Evolutionary conservation across 2,113 vertebrate genomes (phyloP).

Genomic region (Acrocephalus arundinaceus): DNA sequence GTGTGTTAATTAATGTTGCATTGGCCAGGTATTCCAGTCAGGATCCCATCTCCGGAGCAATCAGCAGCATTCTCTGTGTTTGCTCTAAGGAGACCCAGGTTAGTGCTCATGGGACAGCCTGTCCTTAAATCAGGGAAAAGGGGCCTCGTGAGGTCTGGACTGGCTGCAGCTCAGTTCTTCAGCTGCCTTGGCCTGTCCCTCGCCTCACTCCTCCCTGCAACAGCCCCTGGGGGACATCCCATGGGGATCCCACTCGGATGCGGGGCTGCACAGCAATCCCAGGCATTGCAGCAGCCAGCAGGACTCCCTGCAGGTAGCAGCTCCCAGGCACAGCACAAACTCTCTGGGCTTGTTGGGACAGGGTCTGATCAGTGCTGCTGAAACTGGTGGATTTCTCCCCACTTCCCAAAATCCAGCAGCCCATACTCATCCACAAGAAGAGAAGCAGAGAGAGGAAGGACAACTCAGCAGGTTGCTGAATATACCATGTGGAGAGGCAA

Average conservation of each 20-base stretch:
- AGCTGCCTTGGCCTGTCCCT: neutral
- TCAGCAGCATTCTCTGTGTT: neutral
- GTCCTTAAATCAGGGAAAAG: neutral
- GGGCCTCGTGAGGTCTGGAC: accelerated
- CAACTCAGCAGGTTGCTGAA: neutral
- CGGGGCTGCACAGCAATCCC: neutral
- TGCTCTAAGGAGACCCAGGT: neutral
- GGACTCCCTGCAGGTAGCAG: accelerated
- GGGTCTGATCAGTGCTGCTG: accelerated
- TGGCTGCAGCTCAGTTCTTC: neutral
- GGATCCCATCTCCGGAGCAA: neutral
- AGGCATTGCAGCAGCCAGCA: neutral
- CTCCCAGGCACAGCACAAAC: accelerated
- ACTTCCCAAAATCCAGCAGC: neutral
- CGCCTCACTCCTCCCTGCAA: neutral
- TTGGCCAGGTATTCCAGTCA: neutral
- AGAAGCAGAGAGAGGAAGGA: neutral
- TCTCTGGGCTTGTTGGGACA: accelerated
- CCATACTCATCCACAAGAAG: accelerated
- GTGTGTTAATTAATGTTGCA: accelerated
- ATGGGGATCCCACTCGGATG: accelerated
- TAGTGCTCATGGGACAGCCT: accelerated
- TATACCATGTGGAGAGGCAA: neutral
- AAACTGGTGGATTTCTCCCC: accelerated
- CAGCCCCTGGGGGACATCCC: too few species aligned